Conservation (phyloP, 2,113 vertebrate genomes). For the Tor tambroides region DNA sequence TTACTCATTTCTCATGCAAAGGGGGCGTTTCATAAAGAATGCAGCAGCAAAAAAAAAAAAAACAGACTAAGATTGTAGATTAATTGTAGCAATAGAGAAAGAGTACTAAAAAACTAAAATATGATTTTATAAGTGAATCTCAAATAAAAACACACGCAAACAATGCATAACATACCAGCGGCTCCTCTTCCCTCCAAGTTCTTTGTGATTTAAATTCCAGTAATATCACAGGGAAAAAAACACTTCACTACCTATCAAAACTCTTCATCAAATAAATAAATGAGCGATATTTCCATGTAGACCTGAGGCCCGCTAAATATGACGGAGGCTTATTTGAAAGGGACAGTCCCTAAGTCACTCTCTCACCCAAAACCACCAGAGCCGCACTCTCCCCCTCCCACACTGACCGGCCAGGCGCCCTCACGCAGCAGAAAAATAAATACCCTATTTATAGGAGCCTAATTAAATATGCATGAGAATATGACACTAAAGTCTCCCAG, state of each 20-base stretch:
- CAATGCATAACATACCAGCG: neutral
- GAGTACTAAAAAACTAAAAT: too few species aligned
- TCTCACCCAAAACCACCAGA: conserved; percentile 26
- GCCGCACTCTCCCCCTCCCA: conserved; percentile 16
- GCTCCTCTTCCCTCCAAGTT: neutral
- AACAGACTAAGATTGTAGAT: neutral
- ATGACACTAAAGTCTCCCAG: conserved; percentile 35
- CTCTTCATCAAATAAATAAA: neutral
- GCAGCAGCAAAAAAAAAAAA: neutral
- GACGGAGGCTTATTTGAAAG: neutral
- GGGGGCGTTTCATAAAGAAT: neutral
- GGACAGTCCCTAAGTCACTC: conserved; percentile 26
- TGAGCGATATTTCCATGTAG: conserved; percentile 6
- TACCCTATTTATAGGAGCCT: conserved; percentile 41
- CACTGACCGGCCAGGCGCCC: conserved; percentile 26
- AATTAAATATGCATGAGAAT: conserved; percentile 41
- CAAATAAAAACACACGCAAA: neutral
- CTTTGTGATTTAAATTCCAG: conserved; percentile 11
- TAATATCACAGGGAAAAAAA: neutral
- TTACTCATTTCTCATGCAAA: neutral
- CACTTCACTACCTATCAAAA: neutral
- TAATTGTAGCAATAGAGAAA: neutral
- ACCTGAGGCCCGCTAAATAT: conserved; percentile 12
- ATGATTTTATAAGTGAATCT: neutral
- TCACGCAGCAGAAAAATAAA: conserved; percentile 35